Conservation (phyloP, 2,113 vertebrate genomes). For the Cacatua alba region DNA sequence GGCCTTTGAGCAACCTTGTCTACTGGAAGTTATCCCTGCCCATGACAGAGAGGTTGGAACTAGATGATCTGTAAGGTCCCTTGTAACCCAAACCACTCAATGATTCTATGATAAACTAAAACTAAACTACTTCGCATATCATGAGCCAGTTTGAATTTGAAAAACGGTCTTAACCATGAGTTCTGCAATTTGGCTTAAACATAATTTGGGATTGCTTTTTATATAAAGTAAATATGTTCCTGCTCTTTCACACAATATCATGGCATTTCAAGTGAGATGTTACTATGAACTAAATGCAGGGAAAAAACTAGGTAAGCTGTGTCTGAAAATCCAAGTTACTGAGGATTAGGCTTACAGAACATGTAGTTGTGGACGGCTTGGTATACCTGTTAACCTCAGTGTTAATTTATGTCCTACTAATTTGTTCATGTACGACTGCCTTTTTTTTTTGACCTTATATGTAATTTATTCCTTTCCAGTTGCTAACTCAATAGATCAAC, state of each 20-base stretch:
- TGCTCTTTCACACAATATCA: neutral
- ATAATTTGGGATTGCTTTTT: neutral
- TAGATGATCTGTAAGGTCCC: neutral
- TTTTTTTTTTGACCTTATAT: neutral
- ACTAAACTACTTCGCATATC: neutral
- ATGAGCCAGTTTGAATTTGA: neutral
- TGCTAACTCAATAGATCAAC: neutral
- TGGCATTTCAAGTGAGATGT: neutral
- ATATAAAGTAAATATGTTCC: neutral
- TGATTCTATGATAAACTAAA: neutral
- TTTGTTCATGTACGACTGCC: neutral
- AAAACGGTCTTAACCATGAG: neutral
- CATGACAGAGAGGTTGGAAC: neutral
- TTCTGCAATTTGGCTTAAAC: neutral
- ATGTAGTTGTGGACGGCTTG: neutral
- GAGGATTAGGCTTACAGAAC: neutral
- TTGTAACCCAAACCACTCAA: neutral
- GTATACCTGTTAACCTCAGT: neutral
- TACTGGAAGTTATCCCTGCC: neutral
- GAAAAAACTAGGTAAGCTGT: neutral
- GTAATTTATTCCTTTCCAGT: neutral
- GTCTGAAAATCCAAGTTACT: neutral
- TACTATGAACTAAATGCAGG: neutral
- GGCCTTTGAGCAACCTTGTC: neutral
- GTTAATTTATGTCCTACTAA: neutral